A percentile compares a stretch with the other conserved stretches of the same genome.
These are phyloP conservation scores for Cataglyphis altisquamis DNA, from an alignment of 2,888 invertebrate genomes.

Conservation along the genomic window DNA sequence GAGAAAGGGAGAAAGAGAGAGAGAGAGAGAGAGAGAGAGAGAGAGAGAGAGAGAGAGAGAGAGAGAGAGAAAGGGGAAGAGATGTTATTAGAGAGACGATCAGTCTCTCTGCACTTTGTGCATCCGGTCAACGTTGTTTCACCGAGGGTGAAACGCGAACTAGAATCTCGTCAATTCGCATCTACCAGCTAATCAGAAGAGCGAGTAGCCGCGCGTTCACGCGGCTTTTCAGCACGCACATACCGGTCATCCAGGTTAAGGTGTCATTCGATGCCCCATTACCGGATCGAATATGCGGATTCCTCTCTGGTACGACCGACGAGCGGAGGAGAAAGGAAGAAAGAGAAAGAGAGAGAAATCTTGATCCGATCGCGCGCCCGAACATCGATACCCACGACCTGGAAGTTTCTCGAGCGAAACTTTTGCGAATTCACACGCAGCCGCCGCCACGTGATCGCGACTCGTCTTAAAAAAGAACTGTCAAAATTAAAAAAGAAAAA, in stretches of 20 bases:
- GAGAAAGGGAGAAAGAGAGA: not conserved
- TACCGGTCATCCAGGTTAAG: constrained; percentile 80
- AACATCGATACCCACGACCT: constrained; percentile 63
- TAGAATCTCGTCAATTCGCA: constrained; percentile 82
- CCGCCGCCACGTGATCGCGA: constrained; percentile 9
- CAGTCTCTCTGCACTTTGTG: constrained; percentile 59
- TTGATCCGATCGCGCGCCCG: constrained; percentile 56
- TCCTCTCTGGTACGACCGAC: constrained; percentile 52
- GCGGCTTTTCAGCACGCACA: constrained; percentile 63
- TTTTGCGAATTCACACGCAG: constrained; percentile 28
- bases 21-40: not conserved
- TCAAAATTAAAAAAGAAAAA: too few species aligned
- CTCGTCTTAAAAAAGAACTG: too few species aligned
- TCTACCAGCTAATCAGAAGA: constrained; percentile 76
- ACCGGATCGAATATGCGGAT: constrained; percentile 64
- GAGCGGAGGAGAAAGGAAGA: not conserved
- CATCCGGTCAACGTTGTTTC: constrained; percentile 69
- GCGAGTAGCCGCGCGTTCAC: constrained; percentile 47
- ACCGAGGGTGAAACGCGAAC: constrained; percentile 78
- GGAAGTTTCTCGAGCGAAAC: constrained; percentile 63
- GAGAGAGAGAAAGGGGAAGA: not conserved
- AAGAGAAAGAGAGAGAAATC: constrained; percentile 15
- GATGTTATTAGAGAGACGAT: constrained; percentile 4
- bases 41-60: constrained; percentile 17
- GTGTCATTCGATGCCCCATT: constrained; percentile 77